Evolutionary conservation across 92 coral and sea anemone genomes (phyloP).

Genomic region (Zoanthus gigantus): DNA sequence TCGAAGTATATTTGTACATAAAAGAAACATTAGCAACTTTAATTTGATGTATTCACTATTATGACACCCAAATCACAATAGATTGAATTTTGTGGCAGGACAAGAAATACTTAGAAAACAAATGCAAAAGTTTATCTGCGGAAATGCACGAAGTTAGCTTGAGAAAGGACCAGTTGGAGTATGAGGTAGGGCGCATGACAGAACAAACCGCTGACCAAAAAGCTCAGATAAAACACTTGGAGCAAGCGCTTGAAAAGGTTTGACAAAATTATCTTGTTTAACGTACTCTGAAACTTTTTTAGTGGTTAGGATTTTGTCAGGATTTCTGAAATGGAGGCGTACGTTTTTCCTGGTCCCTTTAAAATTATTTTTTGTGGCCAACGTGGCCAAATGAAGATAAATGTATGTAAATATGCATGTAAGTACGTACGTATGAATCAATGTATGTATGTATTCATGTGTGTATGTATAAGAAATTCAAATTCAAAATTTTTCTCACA

Average conservation of each 20-base stretch:
- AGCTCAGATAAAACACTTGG: constrained; percentile 83
- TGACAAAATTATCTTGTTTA: not conserved
- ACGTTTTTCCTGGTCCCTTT: too few relatives aligned
- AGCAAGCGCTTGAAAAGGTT: constrained; percentile 97
- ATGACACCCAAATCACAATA: not conserved
- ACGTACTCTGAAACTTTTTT: not conserved
- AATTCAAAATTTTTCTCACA: too few relatives aligned
- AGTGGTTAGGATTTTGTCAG: too few relatives aligned
- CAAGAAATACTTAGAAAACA: constrained; percentile 84
- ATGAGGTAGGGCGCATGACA: constrained; percentile 62
- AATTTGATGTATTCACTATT: not conserved
- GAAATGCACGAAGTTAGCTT: constrained; percentile 63
- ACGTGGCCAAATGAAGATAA: too few relatives aligned
- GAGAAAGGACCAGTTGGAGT: constrained; percentile 69
- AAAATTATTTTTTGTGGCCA: too few relatives aligned
- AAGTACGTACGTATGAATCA: too few relatives aligned
- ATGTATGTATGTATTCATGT: too few relatives aligned
- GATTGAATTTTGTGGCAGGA: constrained; percentile 57
- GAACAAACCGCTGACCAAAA: constrained; percentile 71
- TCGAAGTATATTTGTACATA: too few relatives aligned
- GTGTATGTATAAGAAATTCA: too few relatives aligned
- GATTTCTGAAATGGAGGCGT: too few relatives aligned
- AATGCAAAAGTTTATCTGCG: constrained; percentile 70
- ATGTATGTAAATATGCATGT: too few relatives aligned
- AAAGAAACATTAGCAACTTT: not conserved